Conservation (phyloP, 1,140 invertebrate species). For the Berghia stephanieae region DNA sequence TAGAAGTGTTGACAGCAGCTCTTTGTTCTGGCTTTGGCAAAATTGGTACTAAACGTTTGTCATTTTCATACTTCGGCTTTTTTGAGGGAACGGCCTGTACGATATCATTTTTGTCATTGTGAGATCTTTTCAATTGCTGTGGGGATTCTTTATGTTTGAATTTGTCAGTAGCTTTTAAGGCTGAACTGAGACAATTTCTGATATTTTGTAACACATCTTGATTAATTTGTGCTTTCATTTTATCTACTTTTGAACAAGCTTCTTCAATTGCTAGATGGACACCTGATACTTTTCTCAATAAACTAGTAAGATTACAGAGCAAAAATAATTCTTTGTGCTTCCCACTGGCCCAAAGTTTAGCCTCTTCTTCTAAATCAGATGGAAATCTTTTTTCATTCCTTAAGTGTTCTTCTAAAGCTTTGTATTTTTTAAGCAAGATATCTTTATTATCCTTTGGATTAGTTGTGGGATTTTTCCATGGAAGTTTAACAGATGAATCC, state of each 20-base stretch:
- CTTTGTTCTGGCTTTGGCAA: too few relatives aligned
- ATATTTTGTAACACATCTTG: neutral
- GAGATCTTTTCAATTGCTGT: too few relatives aligned
- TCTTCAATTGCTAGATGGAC: conserved; percentile 15
- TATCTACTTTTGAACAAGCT: conserved; percentile 24
- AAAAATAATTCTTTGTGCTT: conserved; percentile 25
- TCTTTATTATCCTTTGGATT: conserved; percentile 38
- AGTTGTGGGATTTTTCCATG: conserved; percentile 38
- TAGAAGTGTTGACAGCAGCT: too few relatives aligned
- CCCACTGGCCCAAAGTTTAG: conserved; percentile 29
- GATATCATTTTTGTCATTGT: too few relatives aligned
- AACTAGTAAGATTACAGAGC: conserved; percentile 25
- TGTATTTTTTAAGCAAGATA: conserved; percentile 31
- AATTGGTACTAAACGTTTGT: too few relatives aligned
- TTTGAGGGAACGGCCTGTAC: too few relatives aligned
- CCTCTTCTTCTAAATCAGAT: conserved; percentile 31
- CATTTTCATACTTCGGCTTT: too few relatives aligned
- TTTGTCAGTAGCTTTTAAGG: neutral
- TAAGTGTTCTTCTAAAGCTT: conserved; percentile 31
- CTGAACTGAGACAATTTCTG: neutral
- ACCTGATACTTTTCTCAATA: conserved; percentile 30
- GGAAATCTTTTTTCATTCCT: conserved; percentile 24
- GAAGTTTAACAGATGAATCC: conserved; percentile 8
- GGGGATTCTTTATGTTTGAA: neutral
- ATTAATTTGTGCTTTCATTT: conserved; percentile 18